Evolutionary conservation across 1,140 invertebrate genomes (phyloP).

Genomic region (Eulimnadia texana): DNA sequence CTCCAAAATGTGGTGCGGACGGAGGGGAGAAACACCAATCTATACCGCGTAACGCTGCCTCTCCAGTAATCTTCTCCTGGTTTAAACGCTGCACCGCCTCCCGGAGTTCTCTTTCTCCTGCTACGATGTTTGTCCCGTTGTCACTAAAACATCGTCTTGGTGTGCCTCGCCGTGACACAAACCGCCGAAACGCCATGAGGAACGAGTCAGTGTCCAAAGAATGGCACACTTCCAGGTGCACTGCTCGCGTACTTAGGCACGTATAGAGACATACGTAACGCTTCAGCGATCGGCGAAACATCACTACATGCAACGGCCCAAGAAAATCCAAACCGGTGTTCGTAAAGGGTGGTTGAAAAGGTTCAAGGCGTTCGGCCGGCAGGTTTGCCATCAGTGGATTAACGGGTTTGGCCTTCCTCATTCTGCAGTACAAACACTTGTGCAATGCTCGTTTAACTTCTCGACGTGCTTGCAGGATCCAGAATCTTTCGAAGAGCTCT

Average conservation of each 20-base stretch:
- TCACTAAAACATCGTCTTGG: conserved; percentile 16
- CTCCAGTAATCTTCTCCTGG: neutral
- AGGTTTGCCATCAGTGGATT: conserved; percentile 12
- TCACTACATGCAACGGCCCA: conserved; percentile 18
- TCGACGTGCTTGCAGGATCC: too few relatives aligned
- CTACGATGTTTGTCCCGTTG: conserved; percentile 14
- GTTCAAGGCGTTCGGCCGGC: neutral
- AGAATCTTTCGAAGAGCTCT: too few relatives aligned
- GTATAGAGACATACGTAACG: conserved; percentile 17
- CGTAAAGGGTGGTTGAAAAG: conserved; percentile 13
- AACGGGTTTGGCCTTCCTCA: too few relatives aligned
- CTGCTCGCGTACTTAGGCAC: conserved; percentile 19
- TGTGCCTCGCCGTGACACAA: conserved; percentile 10
- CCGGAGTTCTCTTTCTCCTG: conserved; percentile 9
- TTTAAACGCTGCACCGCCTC: neutral
- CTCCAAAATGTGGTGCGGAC: conserved; percentile 18
- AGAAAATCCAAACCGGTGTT: conserved; percentile 21
- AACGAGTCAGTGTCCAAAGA: conserved; percentile 14
- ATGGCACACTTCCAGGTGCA: conserved; percentile 20
- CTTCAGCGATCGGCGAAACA: conserved; percentile 6
- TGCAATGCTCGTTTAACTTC: too few relatives aligned
- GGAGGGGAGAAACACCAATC: conserved; percentile 20
- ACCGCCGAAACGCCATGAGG: conserved; percentile 13
- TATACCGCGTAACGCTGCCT: conserved; percentile 12
- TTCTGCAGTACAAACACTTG: too few relatives aligned